phyloP scores from a whole-genome alignment of 2,113 vertebrate species.

The Narcine bancroftii region DNA sequence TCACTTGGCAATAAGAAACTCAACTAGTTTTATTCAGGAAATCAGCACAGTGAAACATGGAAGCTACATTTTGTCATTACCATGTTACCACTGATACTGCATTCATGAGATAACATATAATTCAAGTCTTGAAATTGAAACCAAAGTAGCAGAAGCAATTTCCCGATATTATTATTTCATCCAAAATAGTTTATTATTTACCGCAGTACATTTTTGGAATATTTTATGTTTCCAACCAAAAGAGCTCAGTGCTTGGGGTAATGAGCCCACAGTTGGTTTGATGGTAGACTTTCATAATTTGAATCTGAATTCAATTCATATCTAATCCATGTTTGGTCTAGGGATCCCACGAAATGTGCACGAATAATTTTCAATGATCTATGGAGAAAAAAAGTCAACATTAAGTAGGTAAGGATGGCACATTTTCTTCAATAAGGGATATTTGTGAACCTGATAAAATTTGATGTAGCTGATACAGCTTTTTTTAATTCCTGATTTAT shows the following conservation, averaged over 20 bases:
- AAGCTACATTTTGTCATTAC: background rate
- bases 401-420: too few relatives aligned
- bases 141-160: background rate
- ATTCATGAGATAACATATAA: background rate
- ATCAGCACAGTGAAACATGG: background rate
- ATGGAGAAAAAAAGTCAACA: too few relatives aligned
- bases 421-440: too few relatives aligned
- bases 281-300: background rate
- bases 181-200: background rate
- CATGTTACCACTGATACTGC: background rate
- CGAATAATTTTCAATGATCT: too few relatives aligned
- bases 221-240: background rate
- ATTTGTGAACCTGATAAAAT: too few relatives aligned
- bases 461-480: too few relatives aligned
- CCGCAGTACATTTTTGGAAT: background rate
- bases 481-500: too few relatives aligned
- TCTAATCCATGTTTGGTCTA: background rate
- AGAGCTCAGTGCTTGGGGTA: background rate
- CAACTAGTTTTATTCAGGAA: background rate
- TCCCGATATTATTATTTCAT: background rate
- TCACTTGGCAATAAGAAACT: background rate
- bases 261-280: background rate
- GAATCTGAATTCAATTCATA: background rate
- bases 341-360: too few relatives aligned
- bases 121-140: background rate